Base-by-base conservation (phyloP, 2,797 vertebrate genomes). In the Champsocephalus esox region DNA sequence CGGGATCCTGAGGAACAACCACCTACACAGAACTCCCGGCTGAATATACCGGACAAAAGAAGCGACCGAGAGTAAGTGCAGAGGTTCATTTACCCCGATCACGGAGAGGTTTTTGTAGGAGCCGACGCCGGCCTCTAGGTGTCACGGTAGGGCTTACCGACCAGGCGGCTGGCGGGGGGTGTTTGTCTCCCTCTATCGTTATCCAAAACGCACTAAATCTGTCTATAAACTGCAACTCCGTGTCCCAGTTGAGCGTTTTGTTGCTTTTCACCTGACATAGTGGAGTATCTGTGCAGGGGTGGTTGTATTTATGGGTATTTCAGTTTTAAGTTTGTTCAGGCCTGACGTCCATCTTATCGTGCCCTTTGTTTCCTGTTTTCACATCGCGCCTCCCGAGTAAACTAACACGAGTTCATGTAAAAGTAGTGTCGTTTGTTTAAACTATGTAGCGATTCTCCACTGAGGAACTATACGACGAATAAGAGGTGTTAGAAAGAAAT, bases 121-220 rank as follows among this genome's bases (percentile, higher is more conserved):
- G 94, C 97, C 94, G 97, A 97, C 95, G 94, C 94, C 97, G 96
- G 97, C 97, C 97, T 98, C 97, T 98, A 98, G 97, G 97, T 98
- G 97, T 99, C 97, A 98, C 97, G 96, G 97, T 98, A 95, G 97
- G 96, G 97, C 97, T 98, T 96, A 96, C 95, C 95, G 96, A 94
- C 90, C 95, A 93, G 95, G 95, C 95, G 95, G 94, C 95, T 96
- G 95, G 96, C 95, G 96, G 96, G 96, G 97, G 97, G 96, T 98
- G 97, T 98, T 98, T 98, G 97, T 98, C 97, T 99, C 97, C 97
- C 97, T 98, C 97, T 98, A 97, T 97, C 97, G 97, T 98, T 96
- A 90, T 95, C 92, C 92, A 95, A 95, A 95, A 94, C 94, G 91
- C 92, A 95, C 92, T 91, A 94, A 95, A 95, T 95, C 89, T 69